These are phyloP conservation scores for Bicyclus anynana DNA, from an alignment of 1,140 invertebrate species.

Conservation along the genomic window DNA sequence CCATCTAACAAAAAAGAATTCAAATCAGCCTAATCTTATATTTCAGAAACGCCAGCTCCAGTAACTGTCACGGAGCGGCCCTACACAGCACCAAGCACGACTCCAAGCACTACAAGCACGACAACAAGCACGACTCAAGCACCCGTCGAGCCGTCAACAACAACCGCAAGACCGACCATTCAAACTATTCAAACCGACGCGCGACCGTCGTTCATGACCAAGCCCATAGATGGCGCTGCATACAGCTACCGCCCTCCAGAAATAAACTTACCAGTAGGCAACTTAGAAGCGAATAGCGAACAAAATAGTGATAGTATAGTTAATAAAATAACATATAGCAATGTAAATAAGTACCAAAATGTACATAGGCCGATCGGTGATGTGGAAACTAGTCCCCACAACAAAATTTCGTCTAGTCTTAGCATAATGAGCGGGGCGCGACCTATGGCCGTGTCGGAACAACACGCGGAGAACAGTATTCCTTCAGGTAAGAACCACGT, in stretches of 20 bases:
- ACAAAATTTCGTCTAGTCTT: conserved; percentile 78
- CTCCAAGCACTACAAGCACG: conserved; percentile 23
- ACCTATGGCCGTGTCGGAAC: conserved; percentile 68
- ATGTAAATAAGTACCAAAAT: conserved; percentile 76
- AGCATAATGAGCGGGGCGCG: conserved; percentile 63
- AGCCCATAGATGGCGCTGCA: conserved; percentile 74
- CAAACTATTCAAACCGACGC: conserved; percentile 45
- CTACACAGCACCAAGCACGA: conserved; percentile 44
- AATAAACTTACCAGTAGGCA: conserved; percentile 63
- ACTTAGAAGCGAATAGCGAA: conserved; percentile 67
- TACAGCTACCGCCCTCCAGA: conserved; percentile 65
- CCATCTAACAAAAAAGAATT: neutral
- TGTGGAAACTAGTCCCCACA: conserved; percentile 73
- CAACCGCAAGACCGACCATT: conserved; percentile 46
- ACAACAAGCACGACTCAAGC: conserved; percentile 33
- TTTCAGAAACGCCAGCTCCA: conserved; percentile 52
- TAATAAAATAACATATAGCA: conserved; percentile 74
- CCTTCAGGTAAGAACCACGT: conserved; percentile 46
- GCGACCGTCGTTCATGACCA: conserved; percentile 76
- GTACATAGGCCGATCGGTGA: conserved; percentile 69
- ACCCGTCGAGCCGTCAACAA: conserved; percentile 34
- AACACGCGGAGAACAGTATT: conserved; percentile 64
- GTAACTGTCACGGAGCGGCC: conserved; percentile 50
- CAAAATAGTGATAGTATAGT: conserved; percentile 75
- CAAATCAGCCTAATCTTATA: neutral